Percentiles rank a stretch among this genome's conserved stretches.
Evolutionary conservation across 2,888 invertebrate species (phyloP).

Genomic region (Molorchus minor): DNA sequence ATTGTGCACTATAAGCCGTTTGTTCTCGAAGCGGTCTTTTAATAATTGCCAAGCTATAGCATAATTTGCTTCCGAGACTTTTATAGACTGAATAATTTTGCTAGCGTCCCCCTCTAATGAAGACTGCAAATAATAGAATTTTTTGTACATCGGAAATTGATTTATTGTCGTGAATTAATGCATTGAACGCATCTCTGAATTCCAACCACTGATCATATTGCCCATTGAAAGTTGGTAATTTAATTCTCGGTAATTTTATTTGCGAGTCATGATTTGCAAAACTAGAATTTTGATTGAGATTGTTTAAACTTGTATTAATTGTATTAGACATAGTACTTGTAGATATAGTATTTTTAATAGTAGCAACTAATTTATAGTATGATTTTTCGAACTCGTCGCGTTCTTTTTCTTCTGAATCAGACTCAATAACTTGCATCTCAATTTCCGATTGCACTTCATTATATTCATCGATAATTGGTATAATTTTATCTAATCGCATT

Average conservation of each 20-base stretch:
- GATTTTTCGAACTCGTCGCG: slow-evolving; percentile 1
- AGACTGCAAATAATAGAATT: background rate
- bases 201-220: slow-evolving; percentile 3
- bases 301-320: background rate
- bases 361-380: background rate
- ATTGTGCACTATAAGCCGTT: slow-evolving; percentile 35
- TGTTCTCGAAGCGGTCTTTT: slow-evolving; percentile 38
- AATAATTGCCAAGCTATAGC: slow-evolving; percentile 38
- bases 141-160: background rate
- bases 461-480: background rate
- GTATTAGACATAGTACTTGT: background rate
- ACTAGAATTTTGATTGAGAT: background rate
- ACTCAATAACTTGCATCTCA: background rate
- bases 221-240: background rate
- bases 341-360: background rate
- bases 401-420: background rate
- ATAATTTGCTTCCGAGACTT: slow-evolving; percentile 35
- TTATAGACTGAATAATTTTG: slow-evolving; percentile 32
- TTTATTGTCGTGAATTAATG: background rate
- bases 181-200: background rate
- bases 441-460: background rate
- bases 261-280: background rate
- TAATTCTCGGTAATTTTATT: background rate
- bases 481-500: background rate
- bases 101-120: slow-evolving; percentile 24